phyloP scores from a whole-genome alignment of 2,797 vertebrate species.

The Paedocypris micromegethes region DNA sequence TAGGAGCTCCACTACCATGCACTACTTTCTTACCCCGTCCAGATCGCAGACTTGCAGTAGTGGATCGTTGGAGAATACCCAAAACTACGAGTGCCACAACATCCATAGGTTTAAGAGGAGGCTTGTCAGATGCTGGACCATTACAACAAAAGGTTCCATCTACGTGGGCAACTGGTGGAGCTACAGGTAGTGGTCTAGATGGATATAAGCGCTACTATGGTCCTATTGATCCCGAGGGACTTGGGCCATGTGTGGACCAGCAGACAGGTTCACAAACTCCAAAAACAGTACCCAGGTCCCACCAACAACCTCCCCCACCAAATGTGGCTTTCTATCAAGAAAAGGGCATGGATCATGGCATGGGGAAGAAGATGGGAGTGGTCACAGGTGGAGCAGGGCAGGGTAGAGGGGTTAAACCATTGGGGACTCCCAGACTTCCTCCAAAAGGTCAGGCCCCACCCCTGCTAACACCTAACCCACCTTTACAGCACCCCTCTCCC shows the following conservation, averaged over 20 bases:
- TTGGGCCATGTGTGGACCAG: conserved; percentile 77
- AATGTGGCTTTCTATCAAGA: conserved; percentile 76
- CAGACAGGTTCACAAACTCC: conserved; percentile 78
- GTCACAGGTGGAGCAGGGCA: conserved; percentile 72
- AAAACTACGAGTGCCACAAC: conserved; percentile 67
- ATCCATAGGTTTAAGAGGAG: conserved; percentile 63
- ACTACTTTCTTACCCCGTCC: conserved; percentile 80
- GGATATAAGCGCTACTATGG: conserved; percentile 91
- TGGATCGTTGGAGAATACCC: conserved; percentile 82
- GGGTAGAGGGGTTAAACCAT: conserved; percentile 75
- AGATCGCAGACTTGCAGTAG: conserved; percentile 75
- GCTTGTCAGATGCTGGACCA: conserved; percentile 66
- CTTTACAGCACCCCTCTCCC: conserved; percentile 81
- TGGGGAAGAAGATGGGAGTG: conserved; percentile 75
- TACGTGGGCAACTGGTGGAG: conserved; percentile 68
- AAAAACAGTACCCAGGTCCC: conserved; percentile 73
- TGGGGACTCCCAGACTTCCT: conserved; percentile 72
- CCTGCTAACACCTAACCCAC: conserved; percentile 79
- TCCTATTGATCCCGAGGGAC: conserved; percentile 88
- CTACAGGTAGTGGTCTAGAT: conserved; percentile 71
- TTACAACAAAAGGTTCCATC: conserved; percentile 71
- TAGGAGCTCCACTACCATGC: conserved; percentile 75
- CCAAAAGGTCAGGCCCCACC: conserved; percentile 69
- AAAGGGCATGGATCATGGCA: conserved; percentile 72
- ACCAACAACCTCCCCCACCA: conserved; percentile 71